Percentiles rank a stretch among this genome's conserved stretches.
Conservation (phyloP, 2,888 invertebrate genomes). For the Keiferia lycopersicella region DNA sequence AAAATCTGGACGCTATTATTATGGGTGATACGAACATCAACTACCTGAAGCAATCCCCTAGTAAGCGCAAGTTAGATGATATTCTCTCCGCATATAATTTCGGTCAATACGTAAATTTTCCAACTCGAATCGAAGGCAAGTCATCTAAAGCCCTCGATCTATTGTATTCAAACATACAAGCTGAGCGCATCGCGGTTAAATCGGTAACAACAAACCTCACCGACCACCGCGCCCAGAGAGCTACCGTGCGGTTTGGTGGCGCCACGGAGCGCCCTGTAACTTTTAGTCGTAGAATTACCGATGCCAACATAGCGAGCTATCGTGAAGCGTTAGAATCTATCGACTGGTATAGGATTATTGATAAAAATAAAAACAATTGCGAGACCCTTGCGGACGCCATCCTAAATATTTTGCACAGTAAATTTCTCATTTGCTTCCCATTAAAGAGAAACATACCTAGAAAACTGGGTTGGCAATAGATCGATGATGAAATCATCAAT, state of each 20-base stretch:
- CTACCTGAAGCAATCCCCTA: neutral
- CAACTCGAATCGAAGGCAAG: neutral
- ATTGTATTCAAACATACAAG: neutral
- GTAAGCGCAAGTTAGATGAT: neutral
- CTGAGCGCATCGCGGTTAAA: neutral
- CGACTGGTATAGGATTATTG: neutral
- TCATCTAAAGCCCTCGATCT: neutral
- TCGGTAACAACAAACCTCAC: neutral
- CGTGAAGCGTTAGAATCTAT: neutral
- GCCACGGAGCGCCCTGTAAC: neutral
- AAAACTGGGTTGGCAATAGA: neutral
- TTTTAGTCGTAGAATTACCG: neutral
- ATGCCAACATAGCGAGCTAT: neutral
- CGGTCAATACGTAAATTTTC: neutral
- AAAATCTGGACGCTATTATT: neutral
- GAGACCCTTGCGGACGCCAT: too few species aligned
- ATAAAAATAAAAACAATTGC: neutral
- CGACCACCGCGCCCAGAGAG: neutral
- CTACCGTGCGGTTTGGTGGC: neutral
- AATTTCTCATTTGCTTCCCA: too few species aligned
- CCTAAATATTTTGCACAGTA: too few species aligned
- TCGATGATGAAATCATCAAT: neutral
- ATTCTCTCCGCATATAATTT: neutral
- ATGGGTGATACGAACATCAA: neutral
- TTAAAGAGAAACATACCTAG: neutral